phyloP scores from a whole-genome alignment of 2,888 invertebrate genomes.

The Catonia carolina region DNA sequence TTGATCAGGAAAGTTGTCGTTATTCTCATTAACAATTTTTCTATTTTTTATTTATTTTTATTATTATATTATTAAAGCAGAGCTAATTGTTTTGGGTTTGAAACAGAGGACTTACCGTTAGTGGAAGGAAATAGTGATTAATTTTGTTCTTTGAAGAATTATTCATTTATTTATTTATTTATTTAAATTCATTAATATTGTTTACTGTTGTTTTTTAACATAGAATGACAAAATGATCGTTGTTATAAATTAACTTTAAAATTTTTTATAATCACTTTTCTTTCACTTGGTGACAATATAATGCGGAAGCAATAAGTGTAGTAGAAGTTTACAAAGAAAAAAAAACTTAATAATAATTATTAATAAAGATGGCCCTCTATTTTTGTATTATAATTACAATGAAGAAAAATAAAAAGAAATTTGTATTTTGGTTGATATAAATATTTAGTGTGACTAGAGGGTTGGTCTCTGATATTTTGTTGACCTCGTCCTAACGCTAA shows the following conservation, averaged over 20 bases:
- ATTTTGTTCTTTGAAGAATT: not conserved
- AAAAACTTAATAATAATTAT: slow-evolving; percentile 18
- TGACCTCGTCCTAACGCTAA: too few species aligned
- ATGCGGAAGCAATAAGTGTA: slow-evolving; percentile 34
- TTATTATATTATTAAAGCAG: too few species aligned
- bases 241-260: not conserved
- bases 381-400: slow-evolving; percentile 34
- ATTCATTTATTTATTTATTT: slow-evolving; percentile 7
- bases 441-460: slow-evolving; percentile 17
- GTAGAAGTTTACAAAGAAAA: slow-evolving; percentile 30
- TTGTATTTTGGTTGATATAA: slow-evolving; percentile 26
- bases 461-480: slow-evolving; percentile 22
- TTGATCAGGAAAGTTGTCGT: too few species aligned
- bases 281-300: slow-evolving; percentile 35
- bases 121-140: slow-evolving; percentile 27
- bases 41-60: too few species aligned
- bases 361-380: slow-evolving; percentile 34
- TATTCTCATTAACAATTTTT: too few species aligned
- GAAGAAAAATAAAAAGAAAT: slow-evolving; percentile 30
- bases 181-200: too few species aligned
- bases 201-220: too few species aligned
- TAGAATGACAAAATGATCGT: not conserved
- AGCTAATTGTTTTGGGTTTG: slow-evolving; percentile 21
- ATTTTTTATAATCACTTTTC: slow-evolving; percentile 26
- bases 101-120: slow-evolving; percentile 23